Evolutionary conservation across 1,140 invertebrate genomes (phyloP).

Genomic region (Chlorops oryzae): DNA sequence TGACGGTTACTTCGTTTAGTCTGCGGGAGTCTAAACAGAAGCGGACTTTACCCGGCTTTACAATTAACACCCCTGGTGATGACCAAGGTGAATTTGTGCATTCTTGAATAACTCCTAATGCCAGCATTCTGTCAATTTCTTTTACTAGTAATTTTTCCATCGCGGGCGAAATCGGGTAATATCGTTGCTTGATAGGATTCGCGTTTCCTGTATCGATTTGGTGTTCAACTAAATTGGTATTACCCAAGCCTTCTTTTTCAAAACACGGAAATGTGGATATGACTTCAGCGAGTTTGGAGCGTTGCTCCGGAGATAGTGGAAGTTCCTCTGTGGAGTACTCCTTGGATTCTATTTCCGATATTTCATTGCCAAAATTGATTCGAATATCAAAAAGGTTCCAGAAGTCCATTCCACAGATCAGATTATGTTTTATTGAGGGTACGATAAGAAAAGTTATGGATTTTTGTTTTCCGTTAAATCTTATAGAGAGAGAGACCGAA

Average conservation of each 20-base stretch:
- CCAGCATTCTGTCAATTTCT: constrained; percentile 25
- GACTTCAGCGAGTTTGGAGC: not conserved
- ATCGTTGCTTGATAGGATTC: constrained; percentile 20
- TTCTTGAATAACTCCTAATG: constrained; percentile 20
- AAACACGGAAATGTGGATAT: constrained; percentile 3
- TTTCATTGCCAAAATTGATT: no score
- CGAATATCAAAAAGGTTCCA: constrained; percentile 10
- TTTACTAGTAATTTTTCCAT: constrained; percentile 19
- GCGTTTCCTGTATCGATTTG: not conserved
- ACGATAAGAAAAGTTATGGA: constrained; percentile 14
- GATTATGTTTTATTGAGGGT: constrained; percentile 5
- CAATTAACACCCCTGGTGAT: constrained; percentile 1
- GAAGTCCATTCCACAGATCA: constrained; percentile 17
- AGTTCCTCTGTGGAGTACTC: not conserved
- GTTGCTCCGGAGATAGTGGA: not conserved
- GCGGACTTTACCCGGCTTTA: constrained; percentile 2
- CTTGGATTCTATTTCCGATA: no score
- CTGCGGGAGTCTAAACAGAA: constrained; percentile 42
- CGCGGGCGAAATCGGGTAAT: constrained; percentile 22
- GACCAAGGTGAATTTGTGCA: constrained; percentile 16
- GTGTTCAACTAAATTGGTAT: not conserved
- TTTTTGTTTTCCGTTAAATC: no score
- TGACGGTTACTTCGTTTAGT: constrained; percentile 39
- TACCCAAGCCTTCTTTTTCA: not conserved
- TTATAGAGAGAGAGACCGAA: no score